Conservation (phyloP, 2,797 vertebrate species). For the Ammospiza maritima region DNA sequence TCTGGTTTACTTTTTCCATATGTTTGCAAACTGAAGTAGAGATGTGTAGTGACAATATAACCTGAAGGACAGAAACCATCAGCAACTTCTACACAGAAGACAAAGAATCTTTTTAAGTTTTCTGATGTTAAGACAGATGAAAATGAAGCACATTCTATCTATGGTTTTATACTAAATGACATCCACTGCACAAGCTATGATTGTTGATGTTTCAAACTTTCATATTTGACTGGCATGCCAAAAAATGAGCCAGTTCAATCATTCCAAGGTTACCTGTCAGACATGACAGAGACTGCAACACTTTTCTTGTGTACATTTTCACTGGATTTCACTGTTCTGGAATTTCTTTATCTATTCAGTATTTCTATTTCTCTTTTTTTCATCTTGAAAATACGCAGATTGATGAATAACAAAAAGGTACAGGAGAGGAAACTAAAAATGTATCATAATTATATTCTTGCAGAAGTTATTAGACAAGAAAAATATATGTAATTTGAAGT, state of each 20-base stretch:
- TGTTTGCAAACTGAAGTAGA: background rate
- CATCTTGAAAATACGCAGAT: background rate
- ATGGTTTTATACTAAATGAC: background rate
- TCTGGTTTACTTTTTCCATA: background rate
- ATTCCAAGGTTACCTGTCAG: background rate
- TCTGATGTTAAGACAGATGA: background rate
- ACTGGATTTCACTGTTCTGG: background rate
- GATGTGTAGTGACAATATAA: background rate
- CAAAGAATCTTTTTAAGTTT: background rate
- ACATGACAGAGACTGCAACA: background rate
- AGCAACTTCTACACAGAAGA: background rate
- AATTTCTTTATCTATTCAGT: background rate
- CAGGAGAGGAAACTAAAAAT: background rate
- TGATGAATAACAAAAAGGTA: background rate
- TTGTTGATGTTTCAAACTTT: background rate
- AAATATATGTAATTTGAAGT: background rate
- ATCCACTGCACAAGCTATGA: background rate
- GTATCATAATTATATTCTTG: background rate
- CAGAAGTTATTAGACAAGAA: background rate
- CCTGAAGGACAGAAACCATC: background rate
- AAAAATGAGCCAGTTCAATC: background rate
- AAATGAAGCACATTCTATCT: background rate
- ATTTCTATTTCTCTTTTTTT: background rate
- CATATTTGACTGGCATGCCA: background rate
- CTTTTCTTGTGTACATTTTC: background rate